Base-by-base conservation (phyloP, 2,797 vertebrate genomes). In the Scarus forsteni region DNA sequence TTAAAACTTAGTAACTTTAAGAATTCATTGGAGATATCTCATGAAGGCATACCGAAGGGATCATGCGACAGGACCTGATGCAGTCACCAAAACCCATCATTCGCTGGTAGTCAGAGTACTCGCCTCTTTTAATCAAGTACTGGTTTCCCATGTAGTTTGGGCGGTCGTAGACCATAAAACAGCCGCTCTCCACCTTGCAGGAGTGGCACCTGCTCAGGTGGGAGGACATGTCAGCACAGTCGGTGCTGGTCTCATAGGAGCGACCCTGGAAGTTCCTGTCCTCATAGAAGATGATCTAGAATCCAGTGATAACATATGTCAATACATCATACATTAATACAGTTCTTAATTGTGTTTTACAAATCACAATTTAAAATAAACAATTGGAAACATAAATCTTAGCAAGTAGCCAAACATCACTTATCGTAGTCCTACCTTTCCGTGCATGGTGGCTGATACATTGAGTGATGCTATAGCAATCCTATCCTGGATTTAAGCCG, bases 171-270 rank as follows among this genome's bases (percentile, higher is more conserved):
- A 90, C 77, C 88, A 92, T 89, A 64, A 89, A 92, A 80, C 86
- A 90, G 66, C 91, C 87, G 0, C 83, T 88, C 80, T 90, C 91
- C 60, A 92, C 88, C 81, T 55, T 85, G 76, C 83, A 87, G 70
- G 80, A 84, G 14, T 85, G 72, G 10, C 73, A 87, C 80, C 77
- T 85, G 83, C 70, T 87, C 75, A 87, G 77, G 55, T 84, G 42
- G 34, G 85, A 84, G 74, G 85, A 90, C 87, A 94, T 75, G 38
- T 94, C 92, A 10, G 87, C 45, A 2, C 88, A 88, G 76, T 95
- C 91, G 11, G 76, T 79, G 51, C 51, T 89, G 61, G 80, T 89
- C 65, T 92, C 90, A 66, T 90, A 92, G 74, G 79, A 91, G 71
- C 83, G 87, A 58, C 91, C 88, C 84, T 86, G 80, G 73, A 94